Evolutionary conservation across 2,888 invertebrate species (phyloP), one percentile per base, ranked within the genome.

Genomic region (Scaptodrosophila latifasciaeformis): DNA sequence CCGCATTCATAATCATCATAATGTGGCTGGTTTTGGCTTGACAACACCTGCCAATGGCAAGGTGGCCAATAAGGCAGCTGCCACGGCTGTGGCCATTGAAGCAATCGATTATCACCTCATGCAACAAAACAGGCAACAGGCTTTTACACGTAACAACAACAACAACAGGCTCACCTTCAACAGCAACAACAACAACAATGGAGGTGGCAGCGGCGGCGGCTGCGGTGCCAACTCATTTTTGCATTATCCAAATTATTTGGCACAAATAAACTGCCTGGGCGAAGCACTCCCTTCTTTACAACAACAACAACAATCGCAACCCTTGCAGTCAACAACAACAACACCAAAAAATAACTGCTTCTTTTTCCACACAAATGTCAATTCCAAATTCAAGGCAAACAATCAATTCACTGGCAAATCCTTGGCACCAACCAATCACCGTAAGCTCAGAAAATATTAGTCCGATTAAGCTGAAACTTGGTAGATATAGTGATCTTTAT

Each of bases 191-290:
- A 43, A 17, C 43, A 19, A 21, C 2, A 37, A 19, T 13, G 27
- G 5, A 17, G 30, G 17, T 52, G 48, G 48, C n/a, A n/a, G 29
- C 57, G 19, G 19, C 44, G 53, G 53, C 72, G 21, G 67, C 71
- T n/a, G n/a, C n/a, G n/a, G n/a, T n/a, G n/a, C n/a, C n/a, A n/a
- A n/a, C n/a, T n/a, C n/a, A n/a, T n/a, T n/a, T n/a, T n/a, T n/a
- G 39, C 62, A 61, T 61, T 61, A 61, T 51, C 50, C 50, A 48
- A 62, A 62, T 56, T 72, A 72, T 79, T 45, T 70, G 60, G 79
- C 71, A 27, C 76, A 71, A 45, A 71, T 71, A 59, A 79, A 52
- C 44, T 78, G 79, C 37, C 70, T 78, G 49, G 42, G 50, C 67
- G 21, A 71, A 65, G n/a, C n/a, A n/a, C n/a, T n/a, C n/a, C n/a